Evolutionary conservation across 2,113 vertebrate species (phyloP).

Genomic region (Forbesichthys agassizii): DNA sequence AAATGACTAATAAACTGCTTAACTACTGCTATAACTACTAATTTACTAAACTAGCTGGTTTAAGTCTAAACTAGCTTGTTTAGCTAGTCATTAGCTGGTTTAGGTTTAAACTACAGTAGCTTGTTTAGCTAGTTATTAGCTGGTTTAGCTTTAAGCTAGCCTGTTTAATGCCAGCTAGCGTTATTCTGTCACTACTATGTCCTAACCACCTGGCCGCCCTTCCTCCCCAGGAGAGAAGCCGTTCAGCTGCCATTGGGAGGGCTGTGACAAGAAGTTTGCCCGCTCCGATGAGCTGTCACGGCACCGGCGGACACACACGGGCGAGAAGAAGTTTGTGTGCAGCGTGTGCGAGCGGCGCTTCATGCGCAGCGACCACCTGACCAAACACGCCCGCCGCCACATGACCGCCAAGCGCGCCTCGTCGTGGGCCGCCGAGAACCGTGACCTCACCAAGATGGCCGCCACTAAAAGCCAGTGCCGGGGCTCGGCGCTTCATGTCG

Average conservation of each 20-base stretch:
- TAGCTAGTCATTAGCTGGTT: not conserved
- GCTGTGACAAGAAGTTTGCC: slow-evolving; percentile 95
- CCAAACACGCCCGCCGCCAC: slow-evolving; percentile 93
- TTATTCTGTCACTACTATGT: too few relatives aligned
- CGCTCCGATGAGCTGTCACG: slow-evolving; percentile 96
- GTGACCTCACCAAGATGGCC: slow-evolving; percentile 76
- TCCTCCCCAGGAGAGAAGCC: slow-evolving; percentile 89
- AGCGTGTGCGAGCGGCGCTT: slow-evolving; percentile 91
- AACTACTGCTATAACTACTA: not conserved
- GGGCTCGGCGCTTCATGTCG: slow-evolving; percentile 62
- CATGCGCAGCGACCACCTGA: slow-evolving; percentile 98
- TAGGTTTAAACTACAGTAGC: not conserved
- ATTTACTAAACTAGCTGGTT: not conserved
- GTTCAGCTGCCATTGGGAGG: slow-evolving; percentile 95
- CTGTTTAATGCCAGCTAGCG: too few relatives aligned
- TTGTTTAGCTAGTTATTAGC: too few relatives aligned
- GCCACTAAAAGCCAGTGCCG: slow-evolving; percentile 57
- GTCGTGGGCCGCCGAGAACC: slow-evolving; percentile 83
- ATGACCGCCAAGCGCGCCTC: slow-evolving; percentile 84
- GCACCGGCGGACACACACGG: slow-evolving; percentile 94
- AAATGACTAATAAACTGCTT: not conserved
- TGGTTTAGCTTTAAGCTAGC: too few relatives aligned
- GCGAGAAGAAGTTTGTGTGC: slow-evolving; percentile 96
- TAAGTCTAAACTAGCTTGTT: not conserved
- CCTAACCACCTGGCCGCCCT: not conserved